Percentiles rank a stretch among this genome's conserved stretches.
Evolutionary conservation across 2,113 vertebrate genomes (phyloP).

Genomic region (Peromyscus polionotus): DNA sequence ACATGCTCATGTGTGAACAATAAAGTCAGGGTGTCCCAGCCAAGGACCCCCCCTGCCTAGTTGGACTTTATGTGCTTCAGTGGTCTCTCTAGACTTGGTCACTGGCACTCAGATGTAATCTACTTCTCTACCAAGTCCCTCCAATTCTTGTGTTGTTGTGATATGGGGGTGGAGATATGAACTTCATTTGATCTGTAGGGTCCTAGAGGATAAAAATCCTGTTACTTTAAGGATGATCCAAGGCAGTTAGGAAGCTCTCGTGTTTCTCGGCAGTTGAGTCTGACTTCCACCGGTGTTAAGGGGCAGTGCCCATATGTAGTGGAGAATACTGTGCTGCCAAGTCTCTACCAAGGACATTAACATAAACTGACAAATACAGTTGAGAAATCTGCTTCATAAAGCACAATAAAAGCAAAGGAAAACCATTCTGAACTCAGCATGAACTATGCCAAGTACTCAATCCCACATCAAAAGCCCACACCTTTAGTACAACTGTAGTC

Average conservation of each 20-base stretch:
- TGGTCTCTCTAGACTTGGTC: neutral
- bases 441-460: constrained; percentile 83
- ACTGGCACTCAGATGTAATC: neutral
- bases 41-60: rapidly evolving
- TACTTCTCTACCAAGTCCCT: neutral
- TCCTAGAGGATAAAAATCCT: constrained; percentile 50
- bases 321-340: constrained; percentile 62
- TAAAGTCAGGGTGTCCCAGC: rapidly evolving
- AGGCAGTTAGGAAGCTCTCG: constrained; percentile 66
- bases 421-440: constrained; percentile 82
- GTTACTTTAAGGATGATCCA: constrained; percentile 30
- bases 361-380: constrained; percentile 79
- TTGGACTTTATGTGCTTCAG: neutral
- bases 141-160: neutral
- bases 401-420: constrained; percentile 75
- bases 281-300: constrained; percentile 79
- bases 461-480: constrained; percentile 58
- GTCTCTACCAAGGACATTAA: constrained; percentile 74
- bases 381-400: constrained; percentile 79
- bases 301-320: constrained; percentile 50
- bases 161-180: neutral
- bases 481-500: constrained; percentile 54
- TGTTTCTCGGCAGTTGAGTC: constrained; percentile 71
- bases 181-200: neutral
- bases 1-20: rapidly evolving